A percentile compares a stretch with the other conserved stretches of the same genome.
These are phyloP conservation scores for Callaeas wilsoni DNA, from an alignment of 2,113 vertebrate species.

Conservation along the genomic window DNA sequence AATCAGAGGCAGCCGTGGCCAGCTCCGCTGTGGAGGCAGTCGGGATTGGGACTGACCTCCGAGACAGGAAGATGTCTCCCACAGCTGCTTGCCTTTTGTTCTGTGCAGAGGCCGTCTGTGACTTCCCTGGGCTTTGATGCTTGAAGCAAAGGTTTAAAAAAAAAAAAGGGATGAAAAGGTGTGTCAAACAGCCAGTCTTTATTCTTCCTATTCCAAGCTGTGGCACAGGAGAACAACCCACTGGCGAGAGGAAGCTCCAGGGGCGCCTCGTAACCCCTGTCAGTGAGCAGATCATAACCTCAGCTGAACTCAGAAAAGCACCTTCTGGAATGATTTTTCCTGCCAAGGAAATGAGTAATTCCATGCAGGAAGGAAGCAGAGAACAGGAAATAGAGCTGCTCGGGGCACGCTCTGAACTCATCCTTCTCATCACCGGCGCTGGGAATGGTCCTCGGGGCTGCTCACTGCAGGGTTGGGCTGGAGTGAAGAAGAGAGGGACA, in stretches of 20 bases:
- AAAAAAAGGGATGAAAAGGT: neutral
- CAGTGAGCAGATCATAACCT: neutral
- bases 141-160: neutral
- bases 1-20: neutral
- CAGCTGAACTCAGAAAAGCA: neutral
- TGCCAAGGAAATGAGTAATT: conserved; percentile 47
- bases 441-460: neutral
- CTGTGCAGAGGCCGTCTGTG: neutral
- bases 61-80: neutral
- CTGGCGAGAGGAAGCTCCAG: neutral
- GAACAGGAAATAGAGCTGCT: neutral
- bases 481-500: neutral
- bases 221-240: neutral
- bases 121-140: neutral
- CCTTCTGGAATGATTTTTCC: neutral
- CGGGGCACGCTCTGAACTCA: neutral
- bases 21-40: neutral
- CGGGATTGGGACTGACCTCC: neutral
- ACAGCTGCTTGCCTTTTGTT: neutral
- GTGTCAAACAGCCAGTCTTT: neutral
- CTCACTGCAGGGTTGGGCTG: neutral
- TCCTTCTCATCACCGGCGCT: neutral
- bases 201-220: neutral
- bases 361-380: conserved; percentile 34
- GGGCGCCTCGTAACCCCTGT: neutral